Conservation (phyloP, 1,140 invertebrate genomes). For the Pseudomyrmex dendroicus region DNA sequence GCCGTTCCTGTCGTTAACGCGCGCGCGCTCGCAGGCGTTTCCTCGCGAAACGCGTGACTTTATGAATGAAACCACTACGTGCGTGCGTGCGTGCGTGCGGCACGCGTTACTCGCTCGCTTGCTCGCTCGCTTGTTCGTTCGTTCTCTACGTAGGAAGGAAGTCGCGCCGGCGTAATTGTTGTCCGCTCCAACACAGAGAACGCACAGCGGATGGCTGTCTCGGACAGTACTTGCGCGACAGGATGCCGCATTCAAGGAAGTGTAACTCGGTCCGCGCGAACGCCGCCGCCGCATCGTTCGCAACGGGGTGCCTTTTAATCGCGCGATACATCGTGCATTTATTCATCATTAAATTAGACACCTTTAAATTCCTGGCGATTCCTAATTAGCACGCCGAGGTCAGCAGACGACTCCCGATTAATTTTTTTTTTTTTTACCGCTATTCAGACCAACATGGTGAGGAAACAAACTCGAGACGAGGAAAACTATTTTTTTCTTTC, state of each 20-base stretch:
- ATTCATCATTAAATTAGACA: constrained; percentile 81
- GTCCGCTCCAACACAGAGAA: constrained; percentile 71
- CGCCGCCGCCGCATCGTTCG: constrained; percentile 67
- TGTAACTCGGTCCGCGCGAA: constrained; percentile 69
- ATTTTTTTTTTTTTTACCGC: constrained; percentile 21
- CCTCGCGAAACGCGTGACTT: constrained; percentile 78
- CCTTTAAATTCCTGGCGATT: constrained; percentile 65
- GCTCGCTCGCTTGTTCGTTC: constrained; percentile 71
- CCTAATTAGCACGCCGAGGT: constrained; percentile 58
- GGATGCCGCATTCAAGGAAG: constrained; percentile 82
- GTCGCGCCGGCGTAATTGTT: constrained; percentile 77
- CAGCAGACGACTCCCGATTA: neutral
- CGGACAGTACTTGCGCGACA: constrained; percentile 78
- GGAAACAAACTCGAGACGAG: neutral
- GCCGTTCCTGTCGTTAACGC: constrained; percentile 73
- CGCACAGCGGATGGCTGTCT: constrained; percentile 24
- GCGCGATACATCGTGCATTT: constrained; percentile 79
- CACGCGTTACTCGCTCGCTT: constrained; percentile 63
- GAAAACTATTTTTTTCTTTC: neutral
- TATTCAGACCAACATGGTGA: neutral
- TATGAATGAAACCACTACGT: constrained; percentile 83
- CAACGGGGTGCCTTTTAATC: constrained; percentile 76
- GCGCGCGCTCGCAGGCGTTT: constrained; percentile 65
- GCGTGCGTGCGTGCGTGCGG: constrained; percentile 53
- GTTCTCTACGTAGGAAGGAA: constrained; percentile 82